phyloP scores from a whole-genome alignment of 1,140 invertebrate species.

The Microplitis demolitor region DNA sequence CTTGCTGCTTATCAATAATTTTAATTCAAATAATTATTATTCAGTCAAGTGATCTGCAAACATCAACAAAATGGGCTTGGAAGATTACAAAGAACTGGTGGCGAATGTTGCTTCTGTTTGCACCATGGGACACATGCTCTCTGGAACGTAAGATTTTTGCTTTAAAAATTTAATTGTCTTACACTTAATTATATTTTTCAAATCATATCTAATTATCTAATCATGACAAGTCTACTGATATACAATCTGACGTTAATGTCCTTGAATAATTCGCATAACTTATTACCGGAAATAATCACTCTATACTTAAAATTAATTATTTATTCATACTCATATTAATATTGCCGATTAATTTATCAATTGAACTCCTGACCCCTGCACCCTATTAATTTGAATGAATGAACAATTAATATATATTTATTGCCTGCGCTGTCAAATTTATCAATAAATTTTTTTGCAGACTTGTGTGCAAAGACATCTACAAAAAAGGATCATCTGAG shows the following conservation, averaged over 20 bases:
- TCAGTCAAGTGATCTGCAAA: background rate
- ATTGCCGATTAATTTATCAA: too few relatives aligned
- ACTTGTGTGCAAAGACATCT: slow-evolving; percentile 73
- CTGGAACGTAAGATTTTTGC: slow-evolving; percentile 56
- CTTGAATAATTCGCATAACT: too few relatives aligned
- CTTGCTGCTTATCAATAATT: too few relatives aligned
- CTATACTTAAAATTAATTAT: too few relatives aligned
- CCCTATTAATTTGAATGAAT: too few relatives aligned
- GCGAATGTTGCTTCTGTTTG: slow-evolving; percentile 47
- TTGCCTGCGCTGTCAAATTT: too few relatives aligned
- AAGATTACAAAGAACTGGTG: slow-evolving; percentile 58
- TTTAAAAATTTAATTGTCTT: slow-evolving; percentile 10
- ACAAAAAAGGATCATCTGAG: slow-evolving; percentile 68
- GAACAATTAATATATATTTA: too few relatives aligned
- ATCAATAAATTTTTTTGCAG: slow-evolving; percentile 43
- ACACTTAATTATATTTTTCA: background rate
- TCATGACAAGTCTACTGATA: background rate
- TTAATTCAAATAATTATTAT: too few relatives aligned
- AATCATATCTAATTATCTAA: slow-evolving; percentile 2
- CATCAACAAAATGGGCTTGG: slow-evolving; percentile 46
- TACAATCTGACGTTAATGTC: too few relatives aligned
- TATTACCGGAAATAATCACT: too few relatives aligned
- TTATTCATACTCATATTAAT: too few relatives aligned
- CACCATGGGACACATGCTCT: slow-evolving; percentile 57
- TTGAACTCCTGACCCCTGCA: too few relatives aligned